phyloP scores from a whole-genome alignment of 1,140 invertebrate genomes.

The Metopolophium dirhodum region DNA sequence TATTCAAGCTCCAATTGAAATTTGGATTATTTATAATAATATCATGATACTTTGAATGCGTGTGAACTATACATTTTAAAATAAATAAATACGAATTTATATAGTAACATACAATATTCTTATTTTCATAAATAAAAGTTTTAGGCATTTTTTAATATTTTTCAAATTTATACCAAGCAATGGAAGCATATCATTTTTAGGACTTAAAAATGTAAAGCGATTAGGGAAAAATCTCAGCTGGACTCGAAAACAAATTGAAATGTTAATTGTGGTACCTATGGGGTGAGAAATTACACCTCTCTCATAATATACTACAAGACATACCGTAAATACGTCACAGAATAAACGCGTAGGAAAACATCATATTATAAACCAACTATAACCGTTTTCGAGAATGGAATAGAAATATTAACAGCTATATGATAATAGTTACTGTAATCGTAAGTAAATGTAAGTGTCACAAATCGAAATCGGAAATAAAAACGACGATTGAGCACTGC shows the following conservation, averaged over 20 bases:
- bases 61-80: background rate
- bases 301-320: no score
- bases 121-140: background rate
- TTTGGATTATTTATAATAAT: background rate
- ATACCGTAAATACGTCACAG: background rate
- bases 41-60: background rate
- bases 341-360: background rate
- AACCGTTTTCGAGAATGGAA: background rate
- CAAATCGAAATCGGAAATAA: background rate
- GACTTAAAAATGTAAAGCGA: background rate
- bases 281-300: no score
- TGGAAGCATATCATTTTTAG: background rate
- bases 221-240: background rate
- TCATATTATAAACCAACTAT: background rate
- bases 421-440: conserved; percentile 2
- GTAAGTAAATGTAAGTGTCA: background rate
- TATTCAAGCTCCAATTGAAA: background rate
- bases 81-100: background rate
- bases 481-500: background rate
- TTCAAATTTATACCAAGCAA: background rate
- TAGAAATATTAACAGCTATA: background rate
- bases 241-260: background rate
- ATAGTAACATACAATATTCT: background rate
- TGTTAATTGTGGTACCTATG: background rate
- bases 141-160: background rate